Conservation (phyloP, 2,797 vertebrate species). For the Zalophus californianus region DNA sequence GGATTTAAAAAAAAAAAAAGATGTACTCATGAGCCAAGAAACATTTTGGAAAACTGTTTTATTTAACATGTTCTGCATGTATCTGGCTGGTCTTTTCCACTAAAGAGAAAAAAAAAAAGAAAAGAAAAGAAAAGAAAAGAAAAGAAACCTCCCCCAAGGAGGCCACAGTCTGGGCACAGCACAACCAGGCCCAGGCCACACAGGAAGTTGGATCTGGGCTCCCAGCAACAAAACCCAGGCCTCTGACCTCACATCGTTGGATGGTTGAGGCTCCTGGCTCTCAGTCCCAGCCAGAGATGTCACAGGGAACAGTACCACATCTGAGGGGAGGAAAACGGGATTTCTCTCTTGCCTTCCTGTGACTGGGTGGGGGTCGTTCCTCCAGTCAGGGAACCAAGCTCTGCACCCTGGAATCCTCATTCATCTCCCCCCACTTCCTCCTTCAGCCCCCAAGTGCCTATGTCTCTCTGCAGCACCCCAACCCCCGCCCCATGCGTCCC, state of each 20-base stretch:
- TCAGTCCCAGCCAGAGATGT: slow-evolving; percentile 22
- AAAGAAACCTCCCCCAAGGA: neutral
- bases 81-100: slow-evolving; percentile 13
- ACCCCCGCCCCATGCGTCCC: neutral
- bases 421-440: too few species aligned
- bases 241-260: neutral
- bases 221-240: slow-evolving; percentile 25
- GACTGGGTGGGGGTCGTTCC: neutral
- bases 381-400: neutral
- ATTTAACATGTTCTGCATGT: neutral
- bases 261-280: neutral
- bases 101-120: neutral
- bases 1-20: neutral
- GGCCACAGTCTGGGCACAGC: neutral
- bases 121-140: neutral
- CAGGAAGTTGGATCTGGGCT: neutral
- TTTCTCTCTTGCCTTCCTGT: neutral
- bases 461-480: neutral
- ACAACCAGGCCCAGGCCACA: slow-evolving; percentile 35
- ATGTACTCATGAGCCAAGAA: neutral
- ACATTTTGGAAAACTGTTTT: slow-evolving; percentile 25
- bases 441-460: neutral
- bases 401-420: neutral
- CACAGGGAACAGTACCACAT: rapidly evolving
- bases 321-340: neutral